Evolutionary conservation across 2,797 vertebrate species (phyloP), one percentile per base, ranked within the genome.

Genomic region (Sebastes variabilis): DNA sequence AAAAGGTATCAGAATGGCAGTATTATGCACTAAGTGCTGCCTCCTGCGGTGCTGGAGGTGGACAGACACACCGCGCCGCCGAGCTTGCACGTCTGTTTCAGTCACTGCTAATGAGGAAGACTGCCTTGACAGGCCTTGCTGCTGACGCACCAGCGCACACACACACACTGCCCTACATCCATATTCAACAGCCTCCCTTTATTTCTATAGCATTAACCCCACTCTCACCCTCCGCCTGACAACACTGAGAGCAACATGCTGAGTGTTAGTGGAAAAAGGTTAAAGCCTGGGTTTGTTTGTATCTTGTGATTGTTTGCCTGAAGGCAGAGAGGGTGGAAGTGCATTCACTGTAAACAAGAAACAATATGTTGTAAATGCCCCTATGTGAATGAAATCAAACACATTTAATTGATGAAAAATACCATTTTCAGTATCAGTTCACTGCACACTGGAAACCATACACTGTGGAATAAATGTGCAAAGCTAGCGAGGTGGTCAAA

Each of bases 71-170:
- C 49, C 16, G 58, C 1, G 30, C 30, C 1, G 30, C 30, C 36
- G 46, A n/a, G 16, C 32, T 29, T 42, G 59, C 68, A 5, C 16
- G 14, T 46, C 61, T 36, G 72, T 56, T 81, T 77, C 72, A 82
- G 36, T 85, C 68, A 2, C 61, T 25, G 74, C 82, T 90, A 91
- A 92, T 86, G 87, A 93, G 87, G 74, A 77, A 2, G 75, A 36
- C 56, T 64, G 13, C 4, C 72, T 54, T 84, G 89, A 79, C 87
- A 87, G 56, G n/a, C 55, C 20, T 22, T 20, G 29, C 72, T 34
- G 49, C 80, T 73, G 38, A 72, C 20, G 25, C 79, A 67, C 34
- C 56, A n/a, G n/a, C 46, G n/a, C 46, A 11, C 38, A 42, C 68
- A 64, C 78, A 18, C 59, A 70, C 58, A 9, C 75, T 59, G 36